Base-by-base conservation (phyloP, 2,888 invertebrate genomes). In the Harpagoxenus sublaevis region DNA sequence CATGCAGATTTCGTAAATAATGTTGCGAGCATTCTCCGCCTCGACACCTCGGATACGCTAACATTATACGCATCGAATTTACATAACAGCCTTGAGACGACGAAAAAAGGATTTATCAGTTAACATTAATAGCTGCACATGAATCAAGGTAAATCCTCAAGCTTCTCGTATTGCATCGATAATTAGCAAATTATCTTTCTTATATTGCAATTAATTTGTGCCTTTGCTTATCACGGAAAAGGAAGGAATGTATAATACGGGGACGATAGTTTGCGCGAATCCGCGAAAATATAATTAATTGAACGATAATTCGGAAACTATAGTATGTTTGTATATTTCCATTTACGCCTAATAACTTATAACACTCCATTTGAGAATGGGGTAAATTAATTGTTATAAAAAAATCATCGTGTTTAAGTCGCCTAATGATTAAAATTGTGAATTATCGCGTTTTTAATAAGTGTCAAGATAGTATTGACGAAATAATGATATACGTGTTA, bases 81-180 rank as follows among this genome's bases (percentile, higher is more conserved):
- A 12, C 84, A 75, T 84, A 83, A 82, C 68, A 63, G 23, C 18
- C 28, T 68, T 18, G 31, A 39, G 31, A 45, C 9, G 18, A 82
- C 8, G 18, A 28, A 18, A 75, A 4, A 60, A 68, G 0, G n/a
- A 48, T 45, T 65, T n/a, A 57, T 35, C 12, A 31, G 15, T 74
- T 74, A 66, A 82, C 12, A 51, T 82, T 66, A 31, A 45, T 31
- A 45, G 15, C 4, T 23, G 23, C 18, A 28, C 5, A 66, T 65
- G n/a, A 62, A 57, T 62, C 31, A 15, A 3, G 3, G 53, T 39
- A 51, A 23, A 45, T 55, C 39, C 23, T 45, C 35, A 35, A n/a
- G 0, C 12, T 35, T n/a, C 10, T 75, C 8, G n/a, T 62, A 31
- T 23, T 55, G 15, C 42, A 55, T 12, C 23, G 65, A 48, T 10